Evolutionary conservation across 1,140 invertebrate species (phyloP), one percentile per base, ranked within the genome.

Genomic region (Plectus sambesii): DNA sequence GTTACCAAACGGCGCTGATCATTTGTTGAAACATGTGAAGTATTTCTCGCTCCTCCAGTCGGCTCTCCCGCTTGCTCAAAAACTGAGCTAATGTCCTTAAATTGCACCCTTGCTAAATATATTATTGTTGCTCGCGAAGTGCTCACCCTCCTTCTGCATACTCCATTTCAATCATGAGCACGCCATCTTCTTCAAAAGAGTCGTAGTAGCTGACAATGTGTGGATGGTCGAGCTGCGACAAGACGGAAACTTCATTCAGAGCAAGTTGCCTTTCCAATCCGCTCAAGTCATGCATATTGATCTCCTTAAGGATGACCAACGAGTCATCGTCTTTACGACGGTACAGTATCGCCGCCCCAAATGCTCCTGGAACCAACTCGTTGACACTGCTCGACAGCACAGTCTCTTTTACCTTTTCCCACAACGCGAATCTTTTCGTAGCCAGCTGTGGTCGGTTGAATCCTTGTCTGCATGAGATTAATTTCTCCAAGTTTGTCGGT

Each of bases 141-240:
- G 56, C 56, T 47, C 49, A 73, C 72, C 75, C 82, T 19, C 80
- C 80, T 68, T 83, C 81, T 15, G 81, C 82, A 68, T 82, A 84
- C 64, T 84, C 82, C 81, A 84, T 84, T 70, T 84, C 81, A 49
- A 84, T 84, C 71, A 82, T 79, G 4, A 84, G 67, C 23, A 78
- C 73, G 2, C 80, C 80, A 61, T 83, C 79, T 63, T 77, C 76
- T 65, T 82, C 80, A 69, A 82, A 84, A 63, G 79, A 82, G 48
- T 83, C 80, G 58, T 78, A 78, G 63, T 84, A 84, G 56, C 78
- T 79, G 39, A 76, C 79, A 39, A 84, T 83, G 63, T 83, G 81
- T 3, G 81, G 80, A 69, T 84, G 82, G 56, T 81, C 76, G 17
- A 84, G 62, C 58, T 79, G 75, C 2, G 81, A 79, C 36, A 84